These are phyloP conservation scores for Myiopsitta monachus DNA, from an alignment of 2,113 vertebrate genomes.

Conservation along the genomic window DNA sequence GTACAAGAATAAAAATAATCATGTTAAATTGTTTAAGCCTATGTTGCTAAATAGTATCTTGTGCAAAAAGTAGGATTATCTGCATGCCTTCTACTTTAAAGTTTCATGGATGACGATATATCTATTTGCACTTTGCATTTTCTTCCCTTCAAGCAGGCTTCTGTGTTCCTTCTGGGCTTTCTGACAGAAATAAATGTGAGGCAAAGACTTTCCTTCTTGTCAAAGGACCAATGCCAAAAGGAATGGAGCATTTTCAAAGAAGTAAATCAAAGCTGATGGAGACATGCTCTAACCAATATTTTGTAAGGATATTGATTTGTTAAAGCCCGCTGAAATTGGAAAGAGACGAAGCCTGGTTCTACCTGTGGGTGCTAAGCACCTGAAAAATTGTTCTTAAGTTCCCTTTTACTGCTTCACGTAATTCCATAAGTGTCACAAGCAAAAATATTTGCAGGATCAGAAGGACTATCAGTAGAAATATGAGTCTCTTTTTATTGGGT, in stretches of 20 bases:
- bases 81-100: background rate
- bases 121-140: background rate
- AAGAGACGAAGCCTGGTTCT: background rate
- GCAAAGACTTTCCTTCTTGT: background rate
- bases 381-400: background rate
- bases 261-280: background rate
- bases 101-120: background rate
- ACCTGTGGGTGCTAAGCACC: background rate
- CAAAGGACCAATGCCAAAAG: background rate
- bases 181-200: background rate
- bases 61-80: background rate
- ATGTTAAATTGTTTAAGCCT: background rate
- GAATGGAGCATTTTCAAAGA: background rate
- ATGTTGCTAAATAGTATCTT: background rate
- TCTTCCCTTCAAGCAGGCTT: background rate
- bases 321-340: background rate
- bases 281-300: background rate
- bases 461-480: background rate
- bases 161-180: background rate
- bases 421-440: background rate
- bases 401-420: background rate
- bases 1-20: background rate
- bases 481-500: background rate
- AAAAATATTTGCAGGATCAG: background rate
- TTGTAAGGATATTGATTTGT: background rate